A percentile compares a stretch with the other conserved stretches of the same genome.
Evolutionary conservation across 1,140 invertebrate genomes (phyloP).

Genomic region (Drosophila dunni): DNA sequence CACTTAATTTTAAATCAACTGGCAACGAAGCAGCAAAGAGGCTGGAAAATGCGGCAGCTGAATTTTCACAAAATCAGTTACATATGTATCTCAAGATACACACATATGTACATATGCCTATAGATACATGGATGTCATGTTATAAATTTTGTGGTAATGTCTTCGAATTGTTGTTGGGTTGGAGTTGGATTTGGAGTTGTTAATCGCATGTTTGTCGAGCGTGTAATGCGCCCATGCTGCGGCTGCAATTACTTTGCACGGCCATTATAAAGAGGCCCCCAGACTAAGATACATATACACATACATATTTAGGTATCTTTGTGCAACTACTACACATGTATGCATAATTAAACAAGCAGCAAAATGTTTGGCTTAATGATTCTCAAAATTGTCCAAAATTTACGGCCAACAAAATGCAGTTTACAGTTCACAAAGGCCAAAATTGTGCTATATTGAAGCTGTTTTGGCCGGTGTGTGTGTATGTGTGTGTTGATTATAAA

Average conservation of each 20-base stretch:
- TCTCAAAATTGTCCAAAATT: constrained; percentile 77
- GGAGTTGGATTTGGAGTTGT: constrained; percentile 71
- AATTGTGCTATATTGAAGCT: constrained; percentile 12
- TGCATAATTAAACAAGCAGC: constrained; percentile 75
- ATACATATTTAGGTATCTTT: constrained; percentile 23
- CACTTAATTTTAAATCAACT: constrained; percentile 79
- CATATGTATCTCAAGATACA: constrained; percentile 10
- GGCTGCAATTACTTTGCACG: constrained; percentile 74
- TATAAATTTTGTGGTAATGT: constrained; percentile 82
- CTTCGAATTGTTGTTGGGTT: constrained; percentile 75
- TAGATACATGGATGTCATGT: constrained; percentile 66
- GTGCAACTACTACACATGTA: constrained; percentile 37
- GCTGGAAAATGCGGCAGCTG: constrained; percentile 65
- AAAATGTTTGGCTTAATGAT: constrained; percentile 80
- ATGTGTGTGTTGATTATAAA: constrained; percentile 55
- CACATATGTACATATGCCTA: background rate
- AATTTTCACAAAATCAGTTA: constrained; percentile 42
- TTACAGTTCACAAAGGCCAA: constrained; percentile 28
- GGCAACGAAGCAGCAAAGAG: background rate
- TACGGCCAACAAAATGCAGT: constrained; percentile 54
- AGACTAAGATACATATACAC: constrained; percentile 1
- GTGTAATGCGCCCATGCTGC: constrained; percentile 79
- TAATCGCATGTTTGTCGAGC: constrained; percentile 82
- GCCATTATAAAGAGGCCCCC: constrained; percentile 54
- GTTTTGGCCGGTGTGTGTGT: background rate